Evolutionary conservation across 2,888 invertebrate genomes (phyloP), one percentile per base, ranked within the genome.

Genomic region (Euproctis similis): DNA sequence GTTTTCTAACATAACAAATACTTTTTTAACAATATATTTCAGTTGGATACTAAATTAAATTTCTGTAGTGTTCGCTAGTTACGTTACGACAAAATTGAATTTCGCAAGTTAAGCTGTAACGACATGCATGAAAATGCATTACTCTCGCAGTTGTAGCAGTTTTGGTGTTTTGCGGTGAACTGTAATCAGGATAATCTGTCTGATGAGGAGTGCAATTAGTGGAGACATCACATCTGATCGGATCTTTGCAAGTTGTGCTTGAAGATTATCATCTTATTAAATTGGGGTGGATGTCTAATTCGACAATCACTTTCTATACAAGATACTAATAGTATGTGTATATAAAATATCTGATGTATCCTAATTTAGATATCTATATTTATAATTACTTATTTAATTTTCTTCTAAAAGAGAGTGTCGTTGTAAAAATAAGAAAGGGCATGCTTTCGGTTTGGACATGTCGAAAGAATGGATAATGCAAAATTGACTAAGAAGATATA

Each of bases 181-280:
- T 80, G n/a, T n/a, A 82, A 72, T 76, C 76, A 73, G 78, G 82
- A 81, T 84, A 62, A 84, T 81, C 82, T 58, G 59, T 52, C 77
- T 74, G 76, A 72, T 80, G 80, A 75, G 76, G 54, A 73, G 74
- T 72, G 80, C 76, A 78, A 82, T 84, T 81, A 81, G 82, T 84
- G 78, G 81, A 82, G 74, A 37, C 46, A 37, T 36, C 39, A 37
- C 46, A 37, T 37, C 40, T 39, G 43, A 24, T 31, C 53, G 58
- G 65, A 62, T 68, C 58, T 58, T 53, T 49, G 59, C 56, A 64
- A 68, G 70, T 55, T 59, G 32, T 47, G n/a, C n/a, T n/a, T n/a
- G n/a, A n/a, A n/a, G n/a, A n/a, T n/a, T n/a, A n/a, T n/a, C n/a
- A n/a, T n/a, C n/a, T n/a, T 36, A 59, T 46, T 41, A 37, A 24